These are phyloP conservation scores for Auanema freiburgensis DNA, from an alignment of 2,888 invertebrate genomes.

Conservation along the genomic window DNA sequence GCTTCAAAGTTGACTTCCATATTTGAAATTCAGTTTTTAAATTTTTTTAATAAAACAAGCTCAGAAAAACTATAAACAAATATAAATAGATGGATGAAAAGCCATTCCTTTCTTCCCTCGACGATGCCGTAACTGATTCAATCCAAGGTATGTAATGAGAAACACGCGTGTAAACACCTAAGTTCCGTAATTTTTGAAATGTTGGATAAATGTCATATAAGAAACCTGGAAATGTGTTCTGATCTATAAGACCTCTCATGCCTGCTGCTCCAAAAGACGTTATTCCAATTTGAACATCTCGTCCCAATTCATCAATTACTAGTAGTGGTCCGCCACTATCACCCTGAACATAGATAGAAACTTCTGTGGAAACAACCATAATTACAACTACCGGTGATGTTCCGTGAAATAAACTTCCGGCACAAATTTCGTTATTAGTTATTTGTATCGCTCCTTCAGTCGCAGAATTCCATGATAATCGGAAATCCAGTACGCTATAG, in stretches of 20 bases:
- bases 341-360: conserved; percentile 31
- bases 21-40: too few relatives aligned
- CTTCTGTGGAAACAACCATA: background rate
- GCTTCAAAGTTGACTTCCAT: too few relatives aligned
- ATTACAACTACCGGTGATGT: conserved; percentile 37
- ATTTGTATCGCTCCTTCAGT: conserved; percentile 28
- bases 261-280: conserved; percentile 48
- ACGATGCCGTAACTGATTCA: conserved; percentile 16
- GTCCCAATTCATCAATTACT: conserved; percentile 25
- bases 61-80: too few relatives aligned
- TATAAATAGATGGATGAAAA: too few relatives aligned
- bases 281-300: conserved; percentile 41
- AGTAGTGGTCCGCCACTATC: conserved; percentile 47
- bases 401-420: conserved; percentile 41
- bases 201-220: background rate
- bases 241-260: conserved; percentile 38
- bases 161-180: conserved; percentile 46
- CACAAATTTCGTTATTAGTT: conserved; percentile 32
- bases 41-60: too few relatives aligned
- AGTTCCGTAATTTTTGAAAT: background rate
- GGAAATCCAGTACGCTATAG: background rate
- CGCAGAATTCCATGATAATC: conserved; percentile 25
- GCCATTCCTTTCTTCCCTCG: too few relatives aligned
- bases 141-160: conserved; percentile 42
- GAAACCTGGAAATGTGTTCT: conserved; percentile 43